Conservation (phyloP, 2,113 vertebrate species). For the Lanius ludovicianus region DNA sequence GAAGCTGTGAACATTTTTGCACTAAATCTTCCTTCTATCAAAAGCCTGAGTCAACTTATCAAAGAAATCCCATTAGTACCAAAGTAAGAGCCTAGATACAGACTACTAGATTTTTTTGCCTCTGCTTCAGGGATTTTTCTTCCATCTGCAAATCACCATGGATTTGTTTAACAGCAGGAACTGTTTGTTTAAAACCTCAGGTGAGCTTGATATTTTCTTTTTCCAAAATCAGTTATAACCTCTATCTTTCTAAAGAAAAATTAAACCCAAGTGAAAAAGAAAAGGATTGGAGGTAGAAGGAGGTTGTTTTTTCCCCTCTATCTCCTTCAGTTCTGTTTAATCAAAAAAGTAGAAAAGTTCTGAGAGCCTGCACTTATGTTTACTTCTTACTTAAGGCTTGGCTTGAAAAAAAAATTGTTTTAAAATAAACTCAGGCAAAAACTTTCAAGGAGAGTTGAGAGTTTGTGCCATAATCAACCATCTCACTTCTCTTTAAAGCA, state of each 20-base stretch:
- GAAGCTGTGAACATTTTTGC: neutral
- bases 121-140: constrained; percentile 18
- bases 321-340: neutral
- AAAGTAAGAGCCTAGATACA: neutral
- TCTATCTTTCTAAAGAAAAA: constrained; percentile 26
- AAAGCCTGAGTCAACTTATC: constrained; percentile 15
- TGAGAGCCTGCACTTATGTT: neutral
- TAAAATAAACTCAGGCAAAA: constrained; percentile 3
- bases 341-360: neutral
- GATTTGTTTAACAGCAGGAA: constrained; percentile 36
- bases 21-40: constrained; percentile 33
- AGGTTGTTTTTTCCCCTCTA: neutral
- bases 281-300: neutral
- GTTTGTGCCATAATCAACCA: neutral
- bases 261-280: neutral
- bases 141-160: neutral
- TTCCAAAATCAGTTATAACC: constrained; percentile 10
- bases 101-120: constrained; percentile 7
- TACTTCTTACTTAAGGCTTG: neutral
- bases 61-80: constrained; percentile 34
- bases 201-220: constrained; percentile 20
- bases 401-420: neutral
- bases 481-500: neutral
- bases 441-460: neutral
- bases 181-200: constrained; percentile 50